Base-by-base conservation (phyloP, 2,888 invertebrate genomes). In the Sphinx pinastri region DNA sequence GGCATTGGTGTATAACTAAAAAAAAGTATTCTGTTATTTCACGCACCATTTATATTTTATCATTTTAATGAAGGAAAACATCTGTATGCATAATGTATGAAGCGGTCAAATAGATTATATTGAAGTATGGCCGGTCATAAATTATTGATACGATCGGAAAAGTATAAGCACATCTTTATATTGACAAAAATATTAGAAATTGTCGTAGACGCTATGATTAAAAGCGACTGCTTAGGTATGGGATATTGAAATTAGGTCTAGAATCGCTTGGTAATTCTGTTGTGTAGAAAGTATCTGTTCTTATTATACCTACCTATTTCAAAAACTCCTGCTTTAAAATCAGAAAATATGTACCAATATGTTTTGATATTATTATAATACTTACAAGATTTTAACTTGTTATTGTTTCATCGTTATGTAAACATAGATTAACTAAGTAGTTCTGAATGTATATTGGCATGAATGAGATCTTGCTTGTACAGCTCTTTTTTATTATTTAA, bases 61-160 rank as follows among this genome's bases (percentile, higher is more conserved):
- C 47, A 19, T 19, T 63, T 49, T 63, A 63, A 63, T 63, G 19
- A 49, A 63, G 6, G 47, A 49, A 49, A 47, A 63, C 63, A 63
- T 55, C 2, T n/a, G 3, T 63, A 19, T 63, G 13, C 47, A 63
- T 63, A 63, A 63, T 63, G 63, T 63, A 63, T 63, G 63, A 63
- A 19, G 49, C 63, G 63, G 63, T 63, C 63, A 63, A 49, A 63
- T 49, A 19, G 49, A 63, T 47, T 63, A 63, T 47, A 63, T 47
- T 63, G 63, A 63, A 63, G 63, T 63, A 63, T 49, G 49, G 13
- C 47, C 47, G 47, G 16, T 19, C 49, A 63, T 63, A 47, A 63
- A 63, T 63, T 19, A 63, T 63, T 47, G 49, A 63, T 63, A 13
- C 12, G 7, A 49, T 19, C 63, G 47, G n/a, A 19, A 63, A 16